Evolutionary conservation across 2,113 vertebrate genomes (phyloP).

Genomic region (Eretmochelys imbricata): DNA sequence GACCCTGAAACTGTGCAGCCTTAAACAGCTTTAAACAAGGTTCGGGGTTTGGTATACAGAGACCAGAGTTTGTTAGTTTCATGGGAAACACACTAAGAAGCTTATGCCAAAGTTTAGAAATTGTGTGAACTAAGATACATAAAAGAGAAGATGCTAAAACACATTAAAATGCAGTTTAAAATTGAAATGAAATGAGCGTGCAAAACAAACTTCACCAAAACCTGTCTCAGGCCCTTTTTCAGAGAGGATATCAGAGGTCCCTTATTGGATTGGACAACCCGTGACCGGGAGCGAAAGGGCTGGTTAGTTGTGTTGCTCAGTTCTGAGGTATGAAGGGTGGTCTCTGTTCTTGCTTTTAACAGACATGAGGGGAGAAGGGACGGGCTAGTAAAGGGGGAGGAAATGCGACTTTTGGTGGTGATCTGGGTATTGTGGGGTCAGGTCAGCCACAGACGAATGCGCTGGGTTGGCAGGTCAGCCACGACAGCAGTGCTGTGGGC

Average conservation of each 20-base stretch:
- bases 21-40: neutral
- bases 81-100: neutral
- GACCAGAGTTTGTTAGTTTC: neutral
- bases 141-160: neutral
- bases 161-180: neutral
- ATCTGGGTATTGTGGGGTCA: neutral
- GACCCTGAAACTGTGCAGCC: neutral
- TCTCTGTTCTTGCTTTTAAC: neutral
- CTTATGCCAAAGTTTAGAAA: neutral
- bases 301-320: neutral
- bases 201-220: neutral
- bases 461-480: neutral
- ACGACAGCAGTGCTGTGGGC: neutral
- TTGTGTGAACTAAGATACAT: neutral
- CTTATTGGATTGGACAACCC: neutral
- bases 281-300: too few relatives aligned
- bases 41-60: neutral
- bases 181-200: neutral
- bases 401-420: neutral
- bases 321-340: neutral
- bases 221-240: neutral
- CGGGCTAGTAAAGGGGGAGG: too few relatives aligned
- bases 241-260: too few relatives aligned
- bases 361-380: neutral
- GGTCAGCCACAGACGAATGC: neutral